Evolutionary conservation across 2,888 invertebrate genomes (phyloP), one percentile per base, ranked within the genome.

Genomic region (Xestia c-nigrum): DNA sequence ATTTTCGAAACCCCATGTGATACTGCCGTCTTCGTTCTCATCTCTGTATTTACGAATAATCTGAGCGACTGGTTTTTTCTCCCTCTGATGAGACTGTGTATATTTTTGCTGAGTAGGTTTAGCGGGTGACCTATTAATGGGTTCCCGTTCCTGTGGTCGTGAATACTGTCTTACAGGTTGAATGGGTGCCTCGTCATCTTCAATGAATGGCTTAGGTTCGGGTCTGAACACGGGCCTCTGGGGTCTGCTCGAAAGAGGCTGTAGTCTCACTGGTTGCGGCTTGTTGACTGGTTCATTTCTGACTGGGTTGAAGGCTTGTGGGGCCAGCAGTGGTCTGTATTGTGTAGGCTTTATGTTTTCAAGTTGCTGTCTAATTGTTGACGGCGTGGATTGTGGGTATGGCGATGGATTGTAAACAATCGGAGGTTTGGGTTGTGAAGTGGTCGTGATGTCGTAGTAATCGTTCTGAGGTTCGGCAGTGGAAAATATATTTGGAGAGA

Each of bases 1-100:
- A 92, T 98, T 98, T 93, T 98, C 98, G 90, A 98, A 98, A 69
- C 98, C 98, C 98, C 98, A 98, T 0, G 98, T 98, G 88, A 98
- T 98, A 91, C 98, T 98, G 61, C 98, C 98, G 87, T 98, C 98
- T 46, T 97, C 97, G 90, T 98, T 98, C 92, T 98, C 98, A 64
- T 98, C 98, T 72, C 98, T 97, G 95, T 97, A 98, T 91, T 97
- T 97, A 74, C 97, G 96, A 84, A 97, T 95, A 81, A 97, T 97
- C 93, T 98, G 98, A 43, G 98, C 98, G 0, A 98, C 98, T 0
- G 98, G 98, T 85, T 98, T 98, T 92, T 97, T 98, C 72, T 96
- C 97, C 66, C 97, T 94, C n/a, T 91, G 91, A 86, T 94, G 91
- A 31, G 92, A 95, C 81, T 92, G 94, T 74, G 92, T 91, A 84